Conservation (phyloP, 2,888 invertebrate species). For the Caenorhabditis panamensis region DNA sequence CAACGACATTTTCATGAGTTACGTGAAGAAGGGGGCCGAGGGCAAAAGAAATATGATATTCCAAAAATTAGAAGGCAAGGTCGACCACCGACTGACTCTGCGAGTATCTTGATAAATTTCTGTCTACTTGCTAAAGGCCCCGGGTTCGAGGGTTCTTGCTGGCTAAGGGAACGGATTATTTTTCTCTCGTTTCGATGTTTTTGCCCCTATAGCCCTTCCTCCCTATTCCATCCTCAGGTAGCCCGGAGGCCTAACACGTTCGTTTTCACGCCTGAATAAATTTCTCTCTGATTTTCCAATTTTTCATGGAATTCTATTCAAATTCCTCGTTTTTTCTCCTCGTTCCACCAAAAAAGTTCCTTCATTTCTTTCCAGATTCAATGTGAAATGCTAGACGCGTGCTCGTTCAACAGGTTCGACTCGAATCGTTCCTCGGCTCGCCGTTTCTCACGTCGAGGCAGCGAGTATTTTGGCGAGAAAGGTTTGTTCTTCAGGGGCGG, state of each 20-base stretch:
- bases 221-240: conserved; percentile 4
- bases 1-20: conserved; percentile 36
- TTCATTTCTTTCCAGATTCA: background rate
- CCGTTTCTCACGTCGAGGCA: conserved; percentile 62
- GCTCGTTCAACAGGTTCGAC: conserved; percentile 65
- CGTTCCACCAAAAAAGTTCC: too few species aligned
- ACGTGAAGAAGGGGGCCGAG: background rate
- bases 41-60: conserved; percentile 45
- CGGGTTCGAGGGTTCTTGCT: conserved; percentile 11
- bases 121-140: background rate
- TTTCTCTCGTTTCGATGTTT: conserved; percentile 11
- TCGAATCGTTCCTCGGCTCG: conserved; percentile 63
- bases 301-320: conserved; percentile 9
- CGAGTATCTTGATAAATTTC: conserved; percentile 51
- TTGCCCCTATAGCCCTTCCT: background rate
- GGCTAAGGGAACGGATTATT: conserved; percentile 6
- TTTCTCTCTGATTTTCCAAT: conserved; percentile 13
- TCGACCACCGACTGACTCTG: conserved; percentile 13
- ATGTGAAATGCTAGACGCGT: conserved; percentile 63
- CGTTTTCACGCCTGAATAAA: conserved; percentile 24
- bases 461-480: conserved; percentile 67
- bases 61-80: conserved; percentile 52
- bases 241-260: background rate
- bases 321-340: too few species aligned
- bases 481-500: conserved; percentile 32